These are phyloP conservation scores for Acromyrmex echinatior DNA, from an alignment of 1,140 invertebrate species.

Conservation along the genomic window DNA sequence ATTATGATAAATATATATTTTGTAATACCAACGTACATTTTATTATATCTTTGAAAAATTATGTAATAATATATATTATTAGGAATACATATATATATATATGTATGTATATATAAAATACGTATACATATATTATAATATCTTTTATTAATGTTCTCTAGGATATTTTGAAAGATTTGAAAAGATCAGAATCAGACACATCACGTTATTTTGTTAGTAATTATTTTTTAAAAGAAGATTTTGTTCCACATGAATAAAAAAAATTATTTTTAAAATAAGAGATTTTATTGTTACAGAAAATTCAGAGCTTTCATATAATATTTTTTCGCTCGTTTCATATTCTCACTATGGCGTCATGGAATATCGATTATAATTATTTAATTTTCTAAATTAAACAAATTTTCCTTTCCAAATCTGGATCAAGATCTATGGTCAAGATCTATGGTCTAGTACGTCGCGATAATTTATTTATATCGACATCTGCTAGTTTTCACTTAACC, in stretches of 20 bases:
- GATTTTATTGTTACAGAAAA: neutral
- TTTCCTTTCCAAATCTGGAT: constrained; percentile 5
- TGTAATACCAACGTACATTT: no score
- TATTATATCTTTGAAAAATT: no score
- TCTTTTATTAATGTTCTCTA: no score
- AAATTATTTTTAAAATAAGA: neutral
- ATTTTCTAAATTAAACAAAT: neutral
- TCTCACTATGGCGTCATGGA: neutral
- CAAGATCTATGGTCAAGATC: neutral
- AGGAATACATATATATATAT: no score
- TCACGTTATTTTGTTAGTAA: no score
- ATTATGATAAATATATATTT: no score
- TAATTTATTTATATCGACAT: constrained; percentile 67
- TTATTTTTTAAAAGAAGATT: neutral
- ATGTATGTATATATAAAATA: no score
- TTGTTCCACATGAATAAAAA: neutral
- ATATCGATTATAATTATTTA: neutral
- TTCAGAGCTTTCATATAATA: neutral
- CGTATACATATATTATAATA: no score
- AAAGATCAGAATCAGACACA: no score
- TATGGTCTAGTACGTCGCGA: constrained; percentile 9
- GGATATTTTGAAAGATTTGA: no score
- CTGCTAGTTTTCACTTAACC: constrained; percentile 68
- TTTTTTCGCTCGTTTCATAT: neutral
- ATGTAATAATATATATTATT: no score